phyloP scores from a whole-genome alignment of 1,140 invertebrate genomes.

The Rhopalosiphum maidis region DNA sequence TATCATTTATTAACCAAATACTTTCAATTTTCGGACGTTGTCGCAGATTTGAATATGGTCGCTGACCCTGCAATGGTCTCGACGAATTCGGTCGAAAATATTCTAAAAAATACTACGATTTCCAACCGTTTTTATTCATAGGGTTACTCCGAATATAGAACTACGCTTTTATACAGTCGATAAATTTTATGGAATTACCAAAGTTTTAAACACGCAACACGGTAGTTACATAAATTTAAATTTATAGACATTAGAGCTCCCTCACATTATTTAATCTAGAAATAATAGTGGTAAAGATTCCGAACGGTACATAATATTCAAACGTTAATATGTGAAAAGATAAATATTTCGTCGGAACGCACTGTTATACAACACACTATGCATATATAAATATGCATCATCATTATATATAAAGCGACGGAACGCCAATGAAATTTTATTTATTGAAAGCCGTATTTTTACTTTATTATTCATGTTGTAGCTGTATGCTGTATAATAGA shows the following conservation, averaged over 20 bases:
- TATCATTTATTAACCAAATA: neutral
- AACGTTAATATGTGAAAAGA: constrained; percentile 19
- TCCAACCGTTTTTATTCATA: neutral
- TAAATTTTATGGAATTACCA: constrained; percentile 31
- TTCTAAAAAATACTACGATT: neutral
- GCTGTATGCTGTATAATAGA: neutral
- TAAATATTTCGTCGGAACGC: neutral
- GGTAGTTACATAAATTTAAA: constrained; percentile 17
- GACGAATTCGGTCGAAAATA: neutral
- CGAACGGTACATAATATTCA: neutral
- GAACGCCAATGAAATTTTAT: neutral
- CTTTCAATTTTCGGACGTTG: neutral
- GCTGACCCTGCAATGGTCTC: neutral
- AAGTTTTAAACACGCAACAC: constrained; percentile 41
- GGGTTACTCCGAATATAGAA: neutral
- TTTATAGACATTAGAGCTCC: constrained; percentile 28
- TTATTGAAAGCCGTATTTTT: neutral
- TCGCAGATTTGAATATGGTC: neutral
- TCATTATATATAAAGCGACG: neutral
- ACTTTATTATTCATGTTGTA: neutral
- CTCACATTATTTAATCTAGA: constrained; percentile 3
- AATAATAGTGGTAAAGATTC: neutral
- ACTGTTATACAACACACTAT: neutral
- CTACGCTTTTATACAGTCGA: neutral
- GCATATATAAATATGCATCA: neutral